These are phyloP conservation scores for Zaprionus lineosus DNA, from an alignment of 2,888 invertebrate species.

Conservation along the genomic window DNA sequence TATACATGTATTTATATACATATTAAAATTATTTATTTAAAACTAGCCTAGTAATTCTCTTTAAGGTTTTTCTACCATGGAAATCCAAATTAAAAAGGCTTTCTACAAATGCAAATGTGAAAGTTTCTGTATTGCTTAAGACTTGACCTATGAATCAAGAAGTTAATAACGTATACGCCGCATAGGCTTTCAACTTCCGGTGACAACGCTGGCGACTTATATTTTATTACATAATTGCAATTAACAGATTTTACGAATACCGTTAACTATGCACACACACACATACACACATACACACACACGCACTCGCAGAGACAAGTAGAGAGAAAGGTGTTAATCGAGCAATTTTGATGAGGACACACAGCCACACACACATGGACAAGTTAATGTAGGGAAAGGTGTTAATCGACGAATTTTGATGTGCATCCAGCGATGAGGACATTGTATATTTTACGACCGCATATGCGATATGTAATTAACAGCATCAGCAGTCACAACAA, in stretches of 20 bases:
- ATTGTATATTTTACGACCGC: constrained; percentile 70
- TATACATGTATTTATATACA: too few relatives aligned
- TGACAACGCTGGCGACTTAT: constrained; percentile 53
- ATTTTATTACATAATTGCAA: constrained; percentile 74
- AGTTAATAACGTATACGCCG: constrained; percentile 52
- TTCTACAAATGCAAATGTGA: too few relatives aligned
- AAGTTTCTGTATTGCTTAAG: too few relatives aligned
- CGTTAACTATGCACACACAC: constrained; percentile 7
- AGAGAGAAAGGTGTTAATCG: constrained; percentile 68
- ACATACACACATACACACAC: constrained; percentile 8
- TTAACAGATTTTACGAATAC: constrained; percentile 61
- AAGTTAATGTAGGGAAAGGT: constrained; percentile 43
- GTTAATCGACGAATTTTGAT: constrained; percentile 74
- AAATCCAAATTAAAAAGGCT: too few relatives aligned
- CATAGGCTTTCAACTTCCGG: constrained; percentile 44
- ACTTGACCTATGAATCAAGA: too few relatives aligned
- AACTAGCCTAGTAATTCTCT: too few relatives aligned
- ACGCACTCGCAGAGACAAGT: neutral
- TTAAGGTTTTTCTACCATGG: too few relatives aligned
- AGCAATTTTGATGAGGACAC: constrained; percentile 63
- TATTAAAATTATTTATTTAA: too few relatives aligned
- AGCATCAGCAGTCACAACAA: constrained; percentile 46
- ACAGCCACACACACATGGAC: neutral
- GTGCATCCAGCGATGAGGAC: constrained; percentile 67
- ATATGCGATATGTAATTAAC: constrained; percentile 71